Evolutionary conservation across 2,113 vertebrate species (phyloP).

Genomic region (Cnemophilus loriae): DNA sequence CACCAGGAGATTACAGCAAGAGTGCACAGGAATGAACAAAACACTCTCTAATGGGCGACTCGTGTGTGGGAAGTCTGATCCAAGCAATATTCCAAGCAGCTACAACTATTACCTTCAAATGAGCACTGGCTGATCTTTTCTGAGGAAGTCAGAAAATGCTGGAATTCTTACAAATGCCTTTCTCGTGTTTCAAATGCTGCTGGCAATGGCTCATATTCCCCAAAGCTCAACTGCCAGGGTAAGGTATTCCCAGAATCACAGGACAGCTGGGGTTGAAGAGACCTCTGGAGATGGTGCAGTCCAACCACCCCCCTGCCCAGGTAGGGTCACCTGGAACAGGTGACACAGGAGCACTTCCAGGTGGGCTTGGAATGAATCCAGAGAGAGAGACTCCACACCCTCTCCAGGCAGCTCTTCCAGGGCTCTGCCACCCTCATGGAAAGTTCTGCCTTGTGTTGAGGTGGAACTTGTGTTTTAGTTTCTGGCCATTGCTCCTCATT

Average conservation of each 20-base stretch:
- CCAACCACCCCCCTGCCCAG: neutral
- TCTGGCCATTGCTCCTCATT: neutral
- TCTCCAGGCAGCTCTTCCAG: neutral
- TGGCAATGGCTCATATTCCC: neutral
- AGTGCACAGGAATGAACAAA: neutral
- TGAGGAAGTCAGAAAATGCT: accelerated
- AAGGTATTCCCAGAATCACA: neutral
- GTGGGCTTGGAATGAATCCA: neutral
- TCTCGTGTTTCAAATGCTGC: neutral
- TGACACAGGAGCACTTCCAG: neutral
- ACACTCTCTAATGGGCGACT: accelerated
- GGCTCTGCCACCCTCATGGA: neutral
- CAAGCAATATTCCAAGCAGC: neutral
- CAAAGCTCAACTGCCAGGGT: neutral
- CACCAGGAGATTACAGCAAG: accelerated
- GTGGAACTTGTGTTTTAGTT: neutral
- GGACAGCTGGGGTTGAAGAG: neutral
- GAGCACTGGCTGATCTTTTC: neutral
- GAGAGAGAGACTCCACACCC: neutral
- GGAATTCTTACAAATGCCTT: neutral
- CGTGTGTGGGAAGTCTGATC: accelerated
- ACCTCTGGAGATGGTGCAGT: neutral
- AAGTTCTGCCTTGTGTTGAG: neutral
- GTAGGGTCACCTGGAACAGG: neutral
- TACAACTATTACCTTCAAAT: neutral